A percentile compares a stretch with the other conserved stretches of the same genome.
Evolutionary conservation across 2,113 vertebrate species (phyloP).

Genomic region (Pachyramphus minor): DNA sequence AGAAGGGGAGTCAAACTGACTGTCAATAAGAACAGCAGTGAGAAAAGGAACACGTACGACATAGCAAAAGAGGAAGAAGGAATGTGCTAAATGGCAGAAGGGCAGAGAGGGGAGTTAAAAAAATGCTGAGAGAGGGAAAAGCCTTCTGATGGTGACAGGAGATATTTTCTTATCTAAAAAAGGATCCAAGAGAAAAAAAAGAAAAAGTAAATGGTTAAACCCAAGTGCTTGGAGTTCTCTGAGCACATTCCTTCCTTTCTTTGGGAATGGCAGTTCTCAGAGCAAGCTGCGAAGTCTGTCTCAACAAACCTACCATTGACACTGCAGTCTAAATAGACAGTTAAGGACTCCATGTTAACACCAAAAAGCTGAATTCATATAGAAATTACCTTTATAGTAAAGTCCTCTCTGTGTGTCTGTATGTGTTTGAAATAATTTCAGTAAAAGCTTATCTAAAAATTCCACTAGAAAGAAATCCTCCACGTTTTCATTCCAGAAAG

Average conservation of each 20-base stretch:
- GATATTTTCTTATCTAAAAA: neutral
- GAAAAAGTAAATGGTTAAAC: neutral
- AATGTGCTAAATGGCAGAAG: neutral
- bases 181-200: neutral
- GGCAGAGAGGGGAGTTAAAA: neutral
- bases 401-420: neutral
- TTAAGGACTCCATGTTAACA: neutral
- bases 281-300: neutral
- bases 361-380: neutral
- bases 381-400: neutral
- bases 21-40: accelerated
- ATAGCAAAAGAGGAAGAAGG: neutral
- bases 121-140: neutral
- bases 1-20: neutral
- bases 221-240: neutral
- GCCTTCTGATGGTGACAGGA: neutral
- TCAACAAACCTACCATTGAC: neutral
- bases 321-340: neutral
- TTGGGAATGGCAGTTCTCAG: neutral
- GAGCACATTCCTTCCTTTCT: neutral
- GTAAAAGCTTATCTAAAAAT: neutral
- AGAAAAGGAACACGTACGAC: accelerated
- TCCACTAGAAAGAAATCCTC: neutral
- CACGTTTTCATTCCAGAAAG: neutral
- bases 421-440: neutral